A percentile compares a stretch with the other conserved stretches of the same genome.
phyloP scores from a whole-genome alignment of 1,140 invertebrate genomes.

The Coenobita brevimanus region DNA sequence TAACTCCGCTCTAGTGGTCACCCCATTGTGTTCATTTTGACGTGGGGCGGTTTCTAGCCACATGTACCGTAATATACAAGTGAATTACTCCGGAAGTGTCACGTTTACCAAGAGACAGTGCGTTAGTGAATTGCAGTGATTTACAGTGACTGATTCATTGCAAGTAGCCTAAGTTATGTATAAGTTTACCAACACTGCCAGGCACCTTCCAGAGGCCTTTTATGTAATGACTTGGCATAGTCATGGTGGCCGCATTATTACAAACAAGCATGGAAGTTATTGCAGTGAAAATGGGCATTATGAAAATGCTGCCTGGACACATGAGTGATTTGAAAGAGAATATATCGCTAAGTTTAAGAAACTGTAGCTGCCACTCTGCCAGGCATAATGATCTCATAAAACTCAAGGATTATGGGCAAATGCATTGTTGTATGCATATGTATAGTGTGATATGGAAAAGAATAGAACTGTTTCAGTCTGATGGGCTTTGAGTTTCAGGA shows the following conservation, averaged over 20 bases:
- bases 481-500: conserved; percentile 14
- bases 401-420: conserved; percentile 46
- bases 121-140: conserved; percentile 32
- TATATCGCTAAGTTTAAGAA: conserved; percentile 8
- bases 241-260: conserved; percentile 52
- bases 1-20: conserved; percentile 48
- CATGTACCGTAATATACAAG: neutral
- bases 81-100: neutral
- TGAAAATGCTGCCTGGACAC: conserved; percentile 35
- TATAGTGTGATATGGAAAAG: conserved; percentile 38
- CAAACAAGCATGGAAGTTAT: conserved; percentile 37
- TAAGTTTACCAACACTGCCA: conserved; percentile 54
- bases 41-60: conserved; percentile 47
- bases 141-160: conserved; percentile 23
- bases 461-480: conserved; percentile 33
- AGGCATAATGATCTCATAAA: conserved; percentile 58
- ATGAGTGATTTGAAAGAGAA: conserved; percentile 36
- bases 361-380: conserved; percentile 23
- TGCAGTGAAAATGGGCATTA: conserved; percentile 64
- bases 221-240: conserved; percentile 40
- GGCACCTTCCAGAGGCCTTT: conserved; percentile 63
- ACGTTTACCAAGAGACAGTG: conserved; percentile 27
- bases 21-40: conserved; percentile 48
- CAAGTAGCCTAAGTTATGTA: conserved; percentile 44
- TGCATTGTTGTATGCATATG: conserved; percentile 4